Percentiles rank a stretch among this genome's conserved stretches.
Conservation (phyloP, 2,797 vertebrate species). For the Pampus argenteus region DNA sequence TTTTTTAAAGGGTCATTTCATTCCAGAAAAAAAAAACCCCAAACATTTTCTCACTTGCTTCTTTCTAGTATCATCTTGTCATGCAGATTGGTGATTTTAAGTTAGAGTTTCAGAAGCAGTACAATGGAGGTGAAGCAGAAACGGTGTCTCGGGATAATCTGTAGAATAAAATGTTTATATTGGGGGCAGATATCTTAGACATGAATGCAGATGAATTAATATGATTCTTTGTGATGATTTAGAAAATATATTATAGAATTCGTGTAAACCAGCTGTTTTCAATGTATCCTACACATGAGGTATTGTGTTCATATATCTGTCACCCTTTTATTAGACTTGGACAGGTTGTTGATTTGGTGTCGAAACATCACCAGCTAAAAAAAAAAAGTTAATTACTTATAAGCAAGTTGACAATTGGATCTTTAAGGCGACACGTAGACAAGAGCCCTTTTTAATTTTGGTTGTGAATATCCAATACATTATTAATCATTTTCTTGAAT, state of each 20-base stretch:
- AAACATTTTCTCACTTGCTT: neutral
- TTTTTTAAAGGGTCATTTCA: constrained; percentile 19
- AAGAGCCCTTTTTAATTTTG: neutral
- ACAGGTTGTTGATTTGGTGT: neutral
- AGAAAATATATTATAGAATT: neutral
- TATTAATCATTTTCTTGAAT: constrained; percentile 5
- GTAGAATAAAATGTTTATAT: neutral
- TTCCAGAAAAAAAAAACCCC: neutral
- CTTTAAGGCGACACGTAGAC: neutral
- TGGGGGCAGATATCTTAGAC: neutral
- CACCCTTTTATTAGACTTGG: neutral
- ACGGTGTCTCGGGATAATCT: neutral
- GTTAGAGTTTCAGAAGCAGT: neutral
- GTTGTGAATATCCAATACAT: neutral
- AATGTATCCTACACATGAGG: neutral
- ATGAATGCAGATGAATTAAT: too few relatives aligned
- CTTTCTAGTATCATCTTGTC: neutral
- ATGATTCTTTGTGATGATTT: too few relatives aligned
- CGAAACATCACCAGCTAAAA: neutral
- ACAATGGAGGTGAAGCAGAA: neutral
- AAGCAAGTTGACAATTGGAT: neutral
- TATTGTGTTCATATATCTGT: neutral
- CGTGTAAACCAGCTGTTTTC: too few relatives aligned
- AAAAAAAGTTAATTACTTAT: too few relatives aligned
- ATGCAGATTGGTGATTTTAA: neutral